A percentile compares a stretch with the other conserved stretches of the same genome.
These are phyloP conservation scores for Forbesichthys agassizii DNA, from an alignment of 2,113 vertebrate genomes.

Conservation along the genomic window DNA sequence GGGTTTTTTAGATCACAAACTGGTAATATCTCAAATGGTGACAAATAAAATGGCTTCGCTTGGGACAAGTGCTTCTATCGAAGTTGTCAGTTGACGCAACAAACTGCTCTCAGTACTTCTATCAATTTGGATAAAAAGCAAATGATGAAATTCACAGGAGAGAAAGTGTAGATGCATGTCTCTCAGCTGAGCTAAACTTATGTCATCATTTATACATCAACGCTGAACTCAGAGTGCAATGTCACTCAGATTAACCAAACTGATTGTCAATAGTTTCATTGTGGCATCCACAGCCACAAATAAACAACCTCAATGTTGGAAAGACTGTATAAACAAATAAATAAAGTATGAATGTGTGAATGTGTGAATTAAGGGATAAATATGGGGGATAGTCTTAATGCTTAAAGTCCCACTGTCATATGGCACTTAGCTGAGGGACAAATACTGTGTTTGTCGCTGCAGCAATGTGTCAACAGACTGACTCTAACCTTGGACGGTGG, in stretches of 20 bases:
- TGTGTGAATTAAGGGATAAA: too few relatives aligned
- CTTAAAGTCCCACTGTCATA: not conserved
- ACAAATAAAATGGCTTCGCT: not conserved
- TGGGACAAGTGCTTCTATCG: not conserved
- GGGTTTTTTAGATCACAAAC: not conserved
- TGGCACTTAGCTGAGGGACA: not conserved
- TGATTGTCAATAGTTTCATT: not conserved
- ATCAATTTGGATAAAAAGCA: not conserved
- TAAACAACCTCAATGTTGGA: too few relatives aligned
- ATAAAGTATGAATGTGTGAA: too few relatives aligned
- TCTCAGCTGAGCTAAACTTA: not conserved
- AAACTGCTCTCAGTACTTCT: not conserved
- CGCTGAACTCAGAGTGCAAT: not conserved
- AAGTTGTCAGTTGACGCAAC: not conserved
- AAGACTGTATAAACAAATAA: too few relatives aligned
- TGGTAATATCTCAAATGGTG: not conserved
- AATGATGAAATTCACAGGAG: not conserved
- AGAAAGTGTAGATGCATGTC: not conserved
- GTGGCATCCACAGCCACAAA: too few relatives aligned
- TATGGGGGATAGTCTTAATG: too few relatives aligned
- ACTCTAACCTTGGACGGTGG: slow-evolving; percentile 16
- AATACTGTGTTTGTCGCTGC: not conserved
- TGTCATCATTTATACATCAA: not conserved
- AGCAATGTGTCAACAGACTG: slow-evolving; percentile 13
- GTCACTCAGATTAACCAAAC: not conserved